Conservation (phyloP, 2,797 vertebrate species). For the Mormyrops attenuatus region DNA sequence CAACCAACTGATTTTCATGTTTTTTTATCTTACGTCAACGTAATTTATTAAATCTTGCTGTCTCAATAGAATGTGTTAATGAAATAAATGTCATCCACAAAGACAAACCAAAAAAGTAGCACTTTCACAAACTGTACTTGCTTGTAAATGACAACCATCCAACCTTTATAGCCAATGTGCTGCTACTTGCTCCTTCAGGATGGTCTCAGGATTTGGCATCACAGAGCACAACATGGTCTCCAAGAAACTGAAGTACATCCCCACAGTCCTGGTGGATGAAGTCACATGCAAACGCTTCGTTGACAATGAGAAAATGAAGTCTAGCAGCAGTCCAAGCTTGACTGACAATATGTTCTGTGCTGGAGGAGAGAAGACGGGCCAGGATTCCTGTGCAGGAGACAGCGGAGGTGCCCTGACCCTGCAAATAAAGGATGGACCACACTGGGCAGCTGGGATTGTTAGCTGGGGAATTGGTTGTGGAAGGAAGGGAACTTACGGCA, state of each 20-base stretch:
- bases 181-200: constrained; percentile 35
- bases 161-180: not conserved
- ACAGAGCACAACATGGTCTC: fast-evolving
- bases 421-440: not conserved
- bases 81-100: not conserved
- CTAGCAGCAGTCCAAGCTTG: fast-evolving
- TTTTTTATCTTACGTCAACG: not conserved
- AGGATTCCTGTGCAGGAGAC: constrained; percentile 52
- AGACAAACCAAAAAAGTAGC: not conserved
- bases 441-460: constrained; percentile 55
- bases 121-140: not conserved
- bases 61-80: not conserved
- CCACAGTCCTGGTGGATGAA: constrained; percentile 43
- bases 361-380: constrained; percentile 38
- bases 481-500: constrained; percentile 35
- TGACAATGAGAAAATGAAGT: fast-evolving
- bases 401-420: constrained; percentile 42
- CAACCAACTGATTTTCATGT: not conserved
- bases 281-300: constrained; percentile 33
- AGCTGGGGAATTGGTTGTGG: constrained; percentile 54
- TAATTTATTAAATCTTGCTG: not conserved
- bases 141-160: not conserved
- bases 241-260: constrained; percentile 42
- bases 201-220: constrained; percentile 47
- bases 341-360: constrained; percentile 61